Conservation (phyloP, 2,113 vertebrate genomes). For the Neotoma lepida region DNA sequence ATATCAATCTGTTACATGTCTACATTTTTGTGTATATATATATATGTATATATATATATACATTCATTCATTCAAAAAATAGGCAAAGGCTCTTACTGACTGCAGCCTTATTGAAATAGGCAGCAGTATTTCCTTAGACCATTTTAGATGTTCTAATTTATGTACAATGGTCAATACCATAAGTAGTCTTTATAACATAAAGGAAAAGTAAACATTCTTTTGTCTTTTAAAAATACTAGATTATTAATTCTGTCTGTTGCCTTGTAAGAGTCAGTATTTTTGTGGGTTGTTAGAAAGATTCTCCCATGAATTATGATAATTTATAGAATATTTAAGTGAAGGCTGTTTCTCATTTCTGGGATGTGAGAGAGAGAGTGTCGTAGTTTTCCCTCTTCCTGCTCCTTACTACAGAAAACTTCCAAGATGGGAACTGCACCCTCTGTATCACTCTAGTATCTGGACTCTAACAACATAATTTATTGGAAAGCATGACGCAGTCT, state of each 20-base stretch:
- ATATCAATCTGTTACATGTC: not conserved
- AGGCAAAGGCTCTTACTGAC: not conserved
- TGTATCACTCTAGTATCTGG: not conserved
- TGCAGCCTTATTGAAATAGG: constrained; percentile 1
- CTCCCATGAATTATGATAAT: not conserved
- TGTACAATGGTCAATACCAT: constrained; percentile 24
- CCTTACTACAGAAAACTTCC: not conserved
- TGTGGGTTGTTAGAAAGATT: constrained; percentile 28
- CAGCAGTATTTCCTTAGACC: not conserved
- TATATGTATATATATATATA: not conserved
- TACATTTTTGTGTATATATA: not conserved
- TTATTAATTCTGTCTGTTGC: constrained; percentile 34
- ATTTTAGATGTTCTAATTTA: not conserved
- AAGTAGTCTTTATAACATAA: constrained; percentile 18
- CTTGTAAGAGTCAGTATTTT: constrained; percentile 13
- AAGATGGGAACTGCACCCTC: not conserved
- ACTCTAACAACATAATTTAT: not conserved
- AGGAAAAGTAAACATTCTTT: not conserved
- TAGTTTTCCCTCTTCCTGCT: constrained; percentile 1
- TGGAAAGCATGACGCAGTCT: not conserved
- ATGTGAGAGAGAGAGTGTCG: not conserved
- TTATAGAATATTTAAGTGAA: not conserved
- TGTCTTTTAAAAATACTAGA: constrained; percentile 9
- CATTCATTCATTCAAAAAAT: not conserved
- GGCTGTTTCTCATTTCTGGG: constrained; percentile 15